Base-by-base conservation (phyloP, 2,113 vertebrate species). In the Leucoraja erinaceus region DNA sequence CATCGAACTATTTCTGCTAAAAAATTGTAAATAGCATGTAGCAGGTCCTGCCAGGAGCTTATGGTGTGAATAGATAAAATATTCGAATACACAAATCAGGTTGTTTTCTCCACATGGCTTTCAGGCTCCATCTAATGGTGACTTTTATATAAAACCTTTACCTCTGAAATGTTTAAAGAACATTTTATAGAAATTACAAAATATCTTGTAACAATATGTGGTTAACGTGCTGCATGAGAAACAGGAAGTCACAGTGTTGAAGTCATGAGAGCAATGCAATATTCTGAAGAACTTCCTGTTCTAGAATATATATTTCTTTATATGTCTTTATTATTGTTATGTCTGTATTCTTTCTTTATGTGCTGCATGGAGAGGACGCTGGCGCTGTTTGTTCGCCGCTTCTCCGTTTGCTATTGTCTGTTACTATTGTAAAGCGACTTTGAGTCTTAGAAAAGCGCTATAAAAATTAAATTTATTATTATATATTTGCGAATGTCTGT, bases 51-150 rank as follows among this genome's bases (percentile, higher is more conserved):
- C 28, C 83, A 86, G 28, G 61, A 2, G 61, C 59, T 86, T 11
- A 63, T 18, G 63, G 81, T 84, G 56, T 90, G 31, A 10, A 38
- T 22, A 91, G 7, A 72, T 59, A 9, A 16, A 33, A 72, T 1
- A 18, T 90, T 33, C 38, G 59, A 25, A 20, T 72, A 38, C 22
- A 10, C 25, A 22, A 74, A 74, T 91, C 68, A 54, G 90, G 54
- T 61, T 72, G 33, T 10, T 54, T 91, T 91, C 3, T 16, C n/a
- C 16, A 5, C 1, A 63, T 88, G 83, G 83, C n/a, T 66, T 59
- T 66, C 66, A 91, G 66, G 38, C 90, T 47, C 90, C 90, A 91
- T 91, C 90, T 91, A 91, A 54, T 91, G 90, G 90, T 70, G 22
- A 72, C 6, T 88, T 6, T 59, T 59, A 59, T 59, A 59, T 86